phyloP scores from a whole-genome alignment of 2,113 vertebrate genomes.

The Muntiacus muntjak region DNA sequence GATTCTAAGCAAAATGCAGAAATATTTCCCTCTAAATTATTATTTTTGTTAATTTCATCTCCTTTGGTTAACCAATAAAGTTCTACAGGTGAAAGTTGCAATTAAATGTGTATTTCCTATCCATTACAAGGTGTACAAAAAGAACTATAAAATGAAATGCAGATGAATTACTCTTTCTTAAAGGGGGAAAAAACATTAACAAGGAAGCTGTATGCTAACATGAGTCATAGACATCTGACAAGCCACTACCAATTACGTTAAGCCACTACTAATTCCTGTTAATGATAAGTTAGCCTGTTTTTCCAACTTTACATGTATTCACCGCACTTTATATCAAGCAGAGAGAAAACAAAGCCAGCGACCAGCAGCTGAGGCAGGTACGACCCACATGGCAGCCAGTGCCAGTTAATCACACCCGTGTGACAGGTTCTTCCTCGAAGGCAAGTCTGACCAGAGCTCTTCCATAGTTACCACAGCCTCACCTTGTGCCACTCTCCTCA shows the following conservation, averaged over 20 bases:
- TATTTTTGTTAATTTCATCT: neutral
- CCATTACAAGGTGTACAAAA: neutral
- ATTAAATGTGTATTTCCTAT: neutral
- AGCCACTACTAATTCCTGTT: neutral
- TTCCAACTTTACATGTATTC: neutral
- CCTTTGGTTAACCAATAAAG: neutral
- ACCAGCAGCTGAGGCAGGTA: neutral
- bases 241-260: neutral
- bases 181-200: neutral
- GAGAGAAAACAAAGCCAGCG: neutral
- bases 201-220: neutral
- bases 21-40: neutral
- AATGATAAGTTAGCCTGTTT: slow-evolving; percentile 7
- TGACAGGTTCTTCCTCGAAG: neutral
- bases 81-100: neutral
- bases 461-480: neutral
- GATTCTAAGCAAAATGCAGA: neutral
- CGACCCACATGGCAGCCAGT: neutral
- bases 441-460: neutral
- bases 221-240: neutral
- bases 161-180: slow-evolving; percentile 4
- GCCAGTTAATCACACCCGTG: too few relatives aligned
- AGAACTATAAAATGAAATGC: neutral
- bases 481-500: neutral
- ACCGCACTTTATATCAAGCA: neutral